Percentiles rank a stretch among this genome's conserved stretches.
phyloP scores from a whole-genome alignment of 2,797 vertebrate genomes.

The Sciurus carolinensis region DNA sequence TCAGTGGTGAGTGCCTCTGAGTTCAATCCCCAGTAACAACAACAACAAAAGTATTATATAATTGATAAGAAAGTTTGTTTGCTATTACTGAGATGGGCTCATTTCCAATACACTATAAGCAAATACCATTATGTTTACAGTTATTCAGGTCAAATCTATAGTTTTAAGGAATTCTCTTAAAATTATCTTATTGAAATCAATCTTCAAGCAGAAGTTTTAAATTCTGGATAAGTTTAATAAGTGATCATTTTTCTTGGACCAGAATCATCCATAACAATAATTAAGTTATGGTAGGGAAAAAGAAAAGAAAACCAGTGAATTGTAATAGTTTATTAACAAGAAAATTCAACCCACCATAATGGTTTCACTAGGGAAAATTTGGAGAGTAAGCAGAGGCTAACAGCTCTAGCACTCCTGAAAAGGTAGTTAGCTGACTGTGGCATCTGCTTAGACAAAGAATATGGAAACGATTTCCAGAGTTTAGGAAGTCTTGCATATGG shows the following conservation, averaged over 20 bases:
- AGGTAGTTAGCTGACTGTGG: neutral
- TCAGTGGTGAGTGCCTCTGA: too few relatives aligned
- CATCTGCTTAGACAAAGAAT: neutral
- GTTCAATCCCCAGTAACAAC: too few relatives aligned
- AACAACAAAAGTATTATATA: too few relatives aligned
- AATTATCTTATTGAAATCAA: neutral
- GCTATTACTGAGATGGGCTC: neutral
- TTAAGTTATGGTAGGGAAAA: neutral
- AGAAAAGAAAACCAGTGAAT: neutral
- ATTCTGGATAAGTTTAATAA: slow-evolving; percentile 40
- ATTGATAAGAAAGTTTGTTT: neutral
- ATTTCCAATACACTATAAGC: neutral
- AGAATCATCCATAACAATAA: neutral
- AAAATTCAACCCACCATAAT: neutral
- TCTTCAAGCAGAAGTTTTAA: slow-evolving; percentile 12
- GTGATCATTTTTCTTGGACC: neutral
- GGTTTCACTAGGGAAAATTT: neutral
- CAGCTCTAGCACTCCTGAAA: neutral
- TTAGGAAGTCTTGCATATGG: neutral
- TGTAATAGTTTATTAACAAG: neutral
- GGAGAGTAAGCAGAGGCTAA: neutral
- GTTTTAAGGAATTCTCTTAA: neutral
- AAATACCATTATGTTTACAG: neutral
- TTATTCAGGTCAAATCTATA: slow-evolving; percentile 5
- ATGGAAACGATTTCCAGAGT: neutral